Evolutionary conservation across 2,113 vertebrate genomes (phyloP), one percentile per base, ranked within the genome.

Genomic region (Nothocercus julius): DNA sequence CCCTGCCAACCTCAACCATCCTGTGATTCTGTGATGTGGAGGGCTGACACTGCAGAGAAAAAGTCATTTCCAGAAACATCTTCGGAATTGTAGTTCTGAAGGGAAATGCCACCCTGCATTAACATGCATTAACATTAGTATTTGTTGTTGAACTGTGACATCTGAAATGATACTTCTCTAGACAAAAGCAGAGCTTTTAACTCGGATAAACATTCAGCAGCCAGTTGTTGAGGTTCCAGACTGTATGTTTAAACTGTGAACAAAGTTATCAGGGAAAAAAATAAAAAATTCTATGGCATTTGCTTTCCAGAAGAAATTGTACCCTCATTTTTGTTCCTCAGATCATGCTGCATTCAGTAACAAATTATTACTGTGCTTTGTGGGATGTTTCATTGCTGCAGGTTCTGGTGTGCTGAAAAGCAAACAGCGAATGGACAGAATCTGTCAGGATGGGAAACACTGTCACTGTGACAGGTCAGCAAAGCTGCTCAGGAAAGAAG

Each of bases 241-340:
- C 74, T 88, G 20, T 69, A 27, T 68, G 16, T 93, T 97, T 94
- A 82, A 95, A 79, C 53, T 51, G 45, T 80, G 51, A 95, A 95
- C 25, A 85, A 92, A 97, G 64, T 79, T 79, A 68, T 13, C 13
- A 42, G 59, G 51, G 21, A 11, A 45, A 21, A 11, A 49, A 49
- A 49, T 92, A 78, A 76, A 89, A 68, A 19, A 77, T 75, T 85
- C 24, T 30, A 25, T 54, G 59, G 36, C 70, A 78, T 75, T 63
- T 96, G 32, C n/a, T 77, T 93, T 94, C 30, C 91, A 68, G 36
- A 83, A 47, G 40, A 95, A 94, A 92, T 86, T 34, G 56, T 76
- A 64, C 51, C 28, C 66, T 66, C 13, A 38, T 84, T 90, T 93
- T 84, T 51, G 92, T 89, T 54, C 3, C 49, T 75, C 1, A 7